phyloP scores from a whole-genome alignment of 2,888 invertebrate genomes.

The Trissolcus japonicus region DNA sequence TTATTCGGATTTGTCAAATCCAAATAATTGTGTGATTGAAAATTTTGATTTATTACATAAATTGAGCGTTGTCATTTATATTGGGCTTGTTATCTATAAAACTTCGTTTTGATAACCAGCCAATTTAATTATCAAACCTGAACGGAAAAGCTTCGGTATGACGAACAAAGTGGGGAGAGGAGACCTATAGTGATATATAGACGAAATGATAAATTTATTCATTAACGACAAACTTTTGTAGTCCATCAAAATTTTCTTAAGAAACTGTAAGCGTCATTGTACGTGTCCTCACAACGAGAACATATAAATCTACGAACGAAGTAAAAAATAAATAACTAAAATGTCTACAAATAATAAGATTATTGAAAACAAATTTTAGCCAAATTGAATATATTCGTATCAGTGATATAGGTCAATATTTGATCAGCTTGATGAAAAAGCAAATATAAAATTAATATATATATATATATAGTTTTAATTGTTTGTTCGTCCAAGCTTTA shows the following conservation, averaged over 20 bases:
- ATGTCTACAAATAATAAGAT: not conserved
- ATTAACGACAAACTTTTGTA: constrained; percentile 65
- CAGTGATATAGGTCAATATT: no score
- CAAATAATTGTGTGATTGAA: no score
- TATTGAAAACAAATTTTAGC: not conserved
- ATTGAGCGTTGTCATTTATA: constrained; percentile 37
- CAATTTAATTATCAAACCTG: constrained; percentile 65
- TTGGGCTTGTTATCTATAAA: constrained; percentile 55
- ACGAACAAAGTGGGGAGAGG: constrained; percentile 53
- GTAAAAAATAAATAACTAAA: not conserved
- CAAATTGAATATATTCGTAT: not conserved
- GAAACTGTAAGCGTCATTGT: not conserved
- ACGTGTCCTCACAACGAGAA: not conserved
- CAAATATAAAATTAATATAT: not conserved
- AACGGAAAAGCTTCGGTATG: constrained; percentile 56
- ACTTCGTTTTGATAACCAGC: constrained; percentile 66
- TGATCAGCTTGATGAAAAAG: not conserved
- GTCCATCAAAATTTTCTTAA: constrained; percentile 62
- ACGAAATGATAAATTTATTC: constrained; percentile 65
- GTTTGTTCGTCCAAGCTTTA: no score
- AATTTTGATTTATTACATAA: constrained; percentile 44
- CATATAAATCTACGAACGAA: not conserved
- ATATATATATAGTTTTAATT: no score
- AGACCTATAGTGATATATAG: constrained; percentile 36
- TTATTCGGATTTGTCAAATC: no score